Percentiles rank a stretch among this genome's conserved stretches.
These are phyloP conservation scores for Orchestia grillus DNA, from an alignment of 1,140 invertebrate genomes.

Conservation along the genomic window DNA sequence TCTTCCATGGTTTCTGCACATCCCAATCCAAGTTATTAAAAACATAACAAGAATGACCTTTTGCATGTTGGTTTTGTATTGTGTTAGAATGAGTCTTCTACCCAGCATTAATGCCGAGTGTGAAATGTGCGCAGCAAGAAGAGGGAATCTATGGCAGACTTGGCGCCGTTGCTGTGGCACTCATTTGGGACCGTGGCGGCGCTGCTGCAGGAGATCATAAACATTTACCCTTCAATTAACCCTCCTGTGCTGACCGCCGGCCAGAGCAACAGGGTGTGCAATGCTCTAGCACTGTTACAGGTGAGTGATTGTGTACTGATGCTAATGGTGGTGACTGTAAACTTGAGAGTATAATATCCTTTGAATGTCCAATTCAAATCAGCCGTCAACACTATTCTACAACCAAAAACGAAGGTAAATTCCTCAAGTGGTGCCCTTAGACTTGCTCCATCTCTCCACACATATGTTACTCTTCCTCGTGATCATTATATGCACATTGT, in stretches of 20 bases:
- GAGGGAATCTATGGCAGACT: constrained; percentile 94
- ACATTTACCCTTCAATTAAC: constrained; percentile 98
- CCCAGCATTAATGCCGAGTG: neutral
- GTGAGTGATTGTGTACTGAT: constrained; percentile 4
- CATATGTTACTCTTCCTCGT: too few species aligned
- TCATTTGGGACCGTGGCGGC: constrained; percentile 98
- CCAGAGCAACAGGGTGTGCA: constrained; percentile 96
- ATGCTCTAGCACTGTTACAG: constrained; percentile 91
- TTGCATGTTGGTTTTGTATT: neutral
- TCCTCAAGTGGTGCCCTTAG: too few species aligned
- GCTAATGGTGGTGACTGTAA: neutral
- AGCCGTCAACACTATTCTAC: too few species aligned
- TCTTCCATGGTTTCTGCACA: neutral
- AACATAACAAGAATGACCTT: neutral
- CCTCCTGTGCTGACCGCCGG: constrained; percentile 94
- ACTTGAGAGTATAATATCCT: too few species aligned
- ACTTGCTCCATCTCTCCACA: too few species aligned
- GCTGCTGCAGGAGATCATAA: constrained; percentile 90
- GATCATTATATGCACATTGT: too few species aligned
- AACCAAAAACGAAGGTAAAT: too few species aligned
- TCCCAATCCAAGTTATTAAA: neutral
- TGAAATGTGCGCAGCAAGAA: constrained; percentile 83
- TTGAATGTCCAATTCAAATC: too few species aligned
- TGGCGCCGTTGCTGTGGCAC: constrained; percentile 98
- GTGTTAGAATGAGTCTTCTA: too few species aligned